Evolutionary conservation across 2,888 invertebrate species (phyloP), one percentile per base, ranked within the genome.

Genomic region (Andrena flavipes): DNA sequence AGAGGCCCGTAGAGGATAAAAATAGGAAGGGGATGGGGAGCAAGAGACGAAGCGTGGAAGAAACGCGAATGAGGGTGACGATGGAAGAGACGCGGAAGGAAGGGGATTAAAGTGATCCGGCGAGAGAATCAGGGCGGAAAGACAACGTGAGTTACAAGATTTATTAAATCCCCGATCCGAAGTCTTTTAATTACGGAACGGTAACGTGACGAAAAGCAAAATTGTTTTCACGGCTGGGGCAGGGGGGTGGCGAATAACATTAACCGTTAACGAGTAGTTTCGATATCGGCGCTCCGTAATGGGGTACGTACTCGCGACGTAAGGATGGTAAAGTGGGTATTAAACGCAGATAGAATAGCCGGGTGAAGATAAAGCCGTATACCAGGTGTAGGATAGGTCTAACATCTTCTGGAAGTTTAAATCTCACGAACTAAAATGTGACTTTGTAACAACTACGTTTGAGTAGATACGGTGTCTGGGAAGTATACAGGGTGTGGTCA

Each of bases 81-180:
- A 33, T 29, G 29, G 77, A 30, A 78, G 68, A 59, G 35, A 35
- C 29, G 59, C 7, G 30, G 67, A 54, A 48, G 64, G 51, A 16
- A 49, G 65, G 23, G 84, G 82, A 82, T 84, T 84, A 83, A 83
- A 76, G 79, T 73, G 78, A 74, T 76, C 72, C 63, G 85, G 64
- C 65, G 84, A 82, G 85, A 85, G 85, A 87, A 87, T 85, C 85
- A 80, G 78, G 76, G 75, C 78, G 82, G 77, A 76, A 86, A 76
- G 84, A 81, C 78, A 84, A 81, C 74, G 84, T 20, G 86, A 79
- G 76, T 74, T 74, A 82, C 64, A 69, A 76, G 84, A 86, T 76
- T 84, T 84, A 86, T 86, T 84, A 84, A 74, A 82, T 74, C 67
- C 62, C 54, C 23, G 72, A 33, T 49, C 51, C 78, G 71, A 80